These are phyloP conservation scores for Corynorhinus townsendii DNA, from an alignment of 2,113 vertebrate genomes.

Conservation along the genomic window DNA sequence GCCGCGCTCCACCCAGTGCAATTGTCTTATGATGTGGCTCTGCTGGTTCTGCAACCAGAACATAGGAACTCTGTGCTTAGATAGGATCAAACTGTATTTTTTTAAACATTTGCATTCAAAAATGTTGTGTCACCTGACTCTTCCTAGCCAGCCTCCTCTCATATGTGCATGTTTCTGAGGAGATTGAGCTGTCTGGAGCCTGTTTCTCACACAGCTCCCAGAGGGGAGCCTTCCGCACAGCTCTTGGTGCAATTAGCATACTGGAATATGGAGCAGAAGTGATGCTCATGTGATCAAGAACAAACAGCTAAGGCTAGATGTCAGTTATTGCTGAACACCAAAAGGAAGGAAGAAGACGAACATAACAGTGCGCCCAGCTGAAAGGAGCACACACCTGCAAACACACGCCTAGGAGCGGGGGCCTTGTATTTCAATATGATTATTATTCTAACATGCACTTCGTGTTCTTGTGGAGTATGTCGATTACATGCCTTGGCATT, in stretches of 20 bases:
- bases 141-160: neutral
- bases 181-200: neutral
- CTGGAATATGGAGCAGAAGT: slow-evolving; percentile 28
- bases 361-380: neutral
- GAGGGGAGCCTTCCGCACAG: neutral
- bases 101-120: neutral
- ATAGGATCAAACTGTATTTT: neutral
- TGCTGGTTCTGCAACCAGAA: neutral
- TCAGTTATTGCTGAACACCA: neutral
- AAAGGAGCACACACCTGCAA: neutral
- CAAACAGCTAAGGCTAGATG: slow-evolving; percentile 42
- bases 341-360: slow-evolving; percentile 20
- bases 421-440: neutral
- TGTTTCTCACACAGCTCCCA: neutral
- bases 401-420: slow-evolving; percentile 21
- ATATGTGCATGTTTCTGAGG: neutral
- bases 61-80: neutral
- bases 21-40: fast-evolving
- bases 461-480: slow-evolving; percentile 51
- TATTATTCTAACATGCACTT: slow-evolving; percentile 49
- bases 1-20: neutral
- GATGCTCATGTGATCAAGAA: slow-evolving; percentile 53
- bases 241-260: slow-evolving; percentile 49
- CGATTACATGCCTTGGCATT: slow-evolving; percentile 57
- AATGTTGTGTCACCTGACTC: neutral